Evolutionary conservation across 2,888 invertebrate genomes (phyloP).

Genomic region (Chrysolina americana): DNA sequence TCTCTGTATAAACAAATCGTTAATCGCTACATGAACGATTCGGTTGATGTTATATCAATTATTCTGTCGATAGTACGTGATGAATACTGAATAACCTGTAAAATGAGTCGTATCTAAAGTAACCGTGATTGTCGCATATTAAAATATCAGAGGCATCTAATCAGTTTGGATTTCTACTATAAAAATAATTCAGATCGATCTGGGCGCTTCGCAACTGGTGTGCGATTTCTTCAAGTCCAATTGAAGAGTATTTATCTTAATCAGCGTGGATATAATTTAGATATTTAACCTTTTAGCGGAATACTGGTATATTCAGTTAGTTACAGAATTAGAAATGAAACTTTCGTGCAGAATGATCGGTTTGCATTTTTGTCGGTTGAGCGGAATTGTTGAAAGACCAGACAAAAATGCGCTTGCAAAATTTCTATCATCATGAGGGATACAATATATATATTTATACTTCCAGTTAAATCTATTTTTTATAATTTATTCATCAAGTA

Average conservation of each 20-base stretch:
- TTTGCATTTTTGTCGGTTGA: background rate
- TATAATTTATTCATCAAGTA: no score
- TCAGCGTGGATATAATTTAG: background rate
- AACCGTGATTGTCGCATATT: slow-evolving; percentile 6
- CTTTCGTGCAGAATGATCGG: background rate
- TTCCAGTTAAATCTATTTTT: no score
- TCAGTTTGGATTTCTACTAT: slow-evolving; percentile 39
- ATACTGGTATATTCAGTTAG: background rate
- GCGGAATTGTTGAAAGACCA: no score
- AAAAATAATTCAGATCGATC: slow-evolving; percentile 44
- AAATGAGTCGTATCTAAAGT: background rate
- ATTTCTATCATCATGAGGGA: no score
- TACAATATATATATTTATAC: no score
- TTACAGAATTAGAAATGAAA: background rate
- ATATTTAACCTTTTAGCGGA: slow-evolving; percentile 18
- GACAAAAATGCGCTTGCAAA: background rate
- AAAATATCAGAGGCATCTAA: slow-evolving; percentile 30
- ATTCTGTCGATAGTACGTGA: no score
- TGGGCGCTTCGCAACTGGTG: slow-evolving; percentile 43
- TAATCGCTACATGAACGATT: no score
- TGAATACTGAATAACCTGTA: background rate
- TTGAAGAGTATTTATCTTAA: slow-evolving; percentile 27
- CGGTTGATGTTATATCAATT: no score
- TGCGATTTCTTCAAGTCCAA: slow-evolving; percentile 25
- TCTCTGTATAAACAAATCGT: no score